phyloP scores from a whole-genome alignment of 2,888 invertebrate species.

The Gnatocerus cornutus region DNA sequence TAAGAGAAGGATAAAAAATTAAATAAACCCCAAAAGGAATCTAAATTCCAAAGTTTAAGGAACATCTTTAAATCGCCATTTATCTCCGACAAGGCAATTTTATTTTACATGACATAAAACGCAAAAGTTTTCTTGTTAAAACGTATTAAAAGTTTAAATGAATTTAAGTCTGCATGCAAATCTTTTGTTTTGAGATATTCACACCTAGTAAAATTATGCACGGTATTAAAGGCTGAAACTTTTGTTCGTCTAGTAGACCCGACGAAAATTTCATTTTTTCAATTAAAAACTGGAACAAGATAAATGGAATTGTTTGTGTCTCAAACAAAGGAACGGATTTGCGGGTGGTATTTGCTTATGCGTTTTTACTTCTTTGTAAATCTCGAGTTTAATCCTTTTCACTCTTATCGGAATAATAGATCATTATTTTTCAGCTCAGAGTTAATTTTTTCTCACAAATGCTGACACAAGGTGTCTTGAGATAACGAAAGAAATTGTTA shows the following conservation, averaged over 20 bases:
- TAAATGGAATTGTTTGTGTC: slow-evolving; percentile 25
- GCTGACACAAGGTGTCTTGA: no score
- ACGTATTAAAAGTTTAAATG: slow-evolving; percentile 48
- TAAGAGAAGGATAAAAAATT: slow-evolving; percentile 1
- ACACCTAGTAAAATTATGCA: slow-evolving; percentile 42
- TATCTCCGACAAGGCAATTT: slow-evolving; percentile 41
- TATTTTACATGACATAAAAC: slow-evolving; percentile 48
- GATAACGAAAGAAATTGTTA: no score
- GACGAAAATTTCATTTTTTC: slow-evolving; percentile 25
- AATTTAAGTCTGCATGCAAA: slow-evolving; percentile 44
- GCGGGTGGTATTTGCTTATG: slow-evolving; percentile 1
- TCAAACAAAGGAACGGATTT: slow-evolving; percentile 7
- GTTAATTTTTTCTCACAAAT: no score
- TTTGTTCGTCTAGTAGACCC: slow-evolving; percentile 21
- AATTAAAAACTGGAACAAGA: slow-evolving; percentile 28
- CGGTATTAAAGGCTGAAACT: slow-evolving; percentile 26
- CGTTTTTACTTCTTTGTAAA: no score
- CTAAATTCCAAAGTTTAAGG: slow-evolving; percentile 24
- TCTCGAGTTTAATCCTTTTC: slow-evolving; percentile 8
- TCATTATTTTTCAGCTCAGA: not conserved
- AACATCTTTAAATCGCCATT: slow-evolving; percentile 43
- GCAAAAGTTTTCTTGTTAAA: slow-evolving; percentile 49
- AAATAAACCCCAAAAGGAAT: slow-evolving; percentile 20
- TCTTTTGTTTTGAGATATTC: slow-evolving; percentile 40
- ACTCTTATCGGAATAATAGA: not conserved